phyloP scores from a whole-genome alignment of 2,113 vertebrate genomes.

The Corapipo altera region DNA sequence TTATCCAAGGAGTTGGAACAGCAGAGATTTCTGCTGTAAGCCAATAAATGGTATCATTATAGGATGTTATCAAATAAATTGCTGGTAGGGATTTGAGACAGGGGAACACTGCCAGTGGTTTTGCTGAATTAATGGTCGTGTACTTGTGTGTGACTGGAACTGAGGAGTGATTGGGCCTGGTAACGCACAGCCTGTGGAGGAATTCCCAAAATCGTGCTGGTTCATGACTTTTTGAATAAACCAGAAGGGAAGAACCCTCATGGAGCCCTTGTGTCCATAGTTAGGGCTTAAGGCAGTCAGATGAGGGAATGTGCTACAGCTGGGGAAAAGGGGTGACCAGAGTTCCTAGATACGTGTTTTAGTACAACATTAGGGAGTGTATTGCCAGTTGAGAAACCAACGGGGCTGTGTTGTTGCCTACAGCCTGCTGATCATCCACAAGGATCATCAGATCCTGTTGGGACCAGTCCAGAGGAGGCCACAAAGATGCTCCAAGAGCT shows the following conservation, averaged over 20 bases:
- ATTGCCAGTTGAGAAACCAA: not conserved
- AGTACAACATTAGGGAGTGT: no score
- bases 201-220: not conserved
- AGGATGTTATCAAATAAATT: not conserved
- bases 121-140: not conserved
- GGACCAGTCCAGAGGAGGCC: not conserved
- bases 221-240: not conserved
- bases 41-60: not conserved
- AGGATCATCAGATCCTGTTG: not conserved
- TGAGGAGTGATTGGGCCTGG: not conserved
- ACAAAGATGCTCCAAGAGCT: not conserved
- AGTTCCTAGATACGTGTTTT: fast-evolving
- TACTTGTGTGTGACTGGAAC: not conserved
- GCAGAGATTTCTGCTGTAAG: not conserved
- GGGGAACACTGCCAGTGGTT: not conserved
- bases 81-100: not conserved
- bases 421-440: not conserved
- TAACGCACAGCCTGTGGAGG: fast-evolving
- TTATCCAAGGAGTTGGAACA: not conserved
- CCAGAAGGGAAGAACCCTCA: not conserved
- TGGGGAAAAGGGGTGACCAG: fast-evolving
- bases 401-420: not conserved
- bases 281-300: not conserved
- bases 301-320: not conserved
- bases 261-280: not conserved